phyloP scores from a whole-genome alignment of 2,113 vertebrate species.

The Sciurus niger region DNA sequence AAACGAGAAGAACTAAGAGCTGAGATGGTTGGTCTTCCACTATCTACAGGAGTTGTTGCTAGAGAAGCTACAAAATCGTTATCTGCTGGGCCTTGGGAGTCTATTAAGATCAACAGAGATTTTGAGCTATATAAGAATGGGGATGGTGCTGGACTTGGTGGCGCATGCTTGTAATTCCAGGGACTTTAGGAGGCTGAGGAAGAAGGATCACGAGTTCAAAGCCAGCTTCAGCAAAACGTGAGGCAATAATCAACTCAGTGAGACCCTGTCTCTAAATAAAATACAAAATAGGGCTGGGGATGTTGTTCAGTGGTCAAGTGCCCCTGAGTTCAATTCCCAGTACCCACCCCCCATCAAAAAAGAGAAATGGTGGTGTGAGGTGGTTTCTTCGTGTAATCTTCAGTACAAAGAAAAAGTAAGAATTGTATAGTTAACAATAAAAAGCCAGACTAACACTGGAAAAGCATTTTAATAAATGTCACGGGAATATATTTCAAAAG shows the following conservation, averaged over 20 bases:
- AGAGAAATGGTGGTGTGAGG: not conserved
- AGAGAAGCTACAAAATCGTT: not conserved
- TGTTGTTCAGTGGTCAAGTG: no score
- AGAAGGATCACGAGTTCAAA: no score
- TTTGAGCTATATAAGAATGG: not conserved
- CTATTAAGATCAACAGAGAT: not conserved
- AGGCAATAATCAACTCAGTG: no score
- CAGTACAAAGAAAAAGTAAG: not conserved
- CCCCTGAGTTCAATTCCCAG: no score
- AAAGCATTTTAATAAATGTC: not conserved
- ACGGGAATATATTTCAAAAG: not conserved
- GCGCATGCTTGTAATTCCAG: no score
- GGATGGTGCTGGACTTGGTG: no score
- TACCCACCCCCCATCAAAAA: no score
- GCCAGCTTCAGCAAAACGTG: no score
- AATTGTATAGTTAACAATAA: not conserved
- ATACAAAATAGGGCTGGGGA: no score
- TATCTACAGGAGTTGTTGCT: not conserved
- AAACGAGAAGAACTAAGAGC: not conserved
- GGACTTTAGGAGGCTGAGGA: no score
- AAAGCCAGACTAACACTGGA: not conserved
- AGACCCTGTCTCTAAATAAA: no score
- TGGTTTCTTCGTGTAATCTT: not conserved
- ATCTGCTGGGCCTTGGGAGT: not conserved
- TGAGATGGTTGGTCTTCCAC: not conserved